A percentile compares a stretch with the other conserved stretches of the same genome.
phyloP scores from a whole-genome alignment of 1,140 invertebrate genomes.

The Aphelenchoides fujianensis region DNA sequence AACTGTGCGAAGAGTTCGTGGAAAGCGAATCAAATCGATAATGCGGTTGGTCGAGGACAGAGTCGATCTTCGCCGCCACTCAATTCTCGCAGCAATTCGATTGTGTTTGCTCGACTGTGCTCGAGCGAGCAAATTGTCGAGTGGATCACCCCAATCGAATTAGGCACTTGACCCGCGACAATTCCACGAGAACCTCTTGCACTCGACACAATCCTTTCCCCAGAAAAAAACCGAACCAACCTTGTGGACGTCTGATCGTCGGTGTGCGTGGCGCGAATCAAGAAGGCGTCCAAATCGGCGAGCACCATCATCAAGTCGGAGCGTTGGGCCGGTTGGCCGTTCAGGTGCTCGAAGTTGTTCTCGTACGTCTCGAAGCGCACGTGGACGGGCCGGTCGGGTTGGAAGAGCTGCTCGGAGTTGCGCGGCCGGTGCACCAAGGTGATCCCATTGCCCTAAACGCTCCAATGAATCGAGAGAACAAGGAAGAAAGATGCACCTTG shows the following conservation, averaged over 20 bases:
- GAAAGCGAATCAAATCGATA: too few species aligned
- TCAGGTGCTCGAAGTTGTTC: constrained; percentile 74
- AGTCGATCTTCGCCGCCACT: too few species aligned
- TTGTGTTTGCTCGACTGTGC: too few species aligned
- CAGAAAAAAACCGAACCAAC: constrained; percentile 41
- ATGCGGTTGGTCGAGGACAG: too few species aligned
- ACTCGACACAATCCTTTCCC: too few species aligned
- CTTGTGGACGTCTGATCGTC: constrained; percentile 54
- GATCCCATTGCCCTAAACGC: constrained; percentile 56
- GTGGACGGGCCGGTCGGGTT: constrained; percentile 48
- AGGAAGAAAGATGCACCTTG: constrained; percentile 32
- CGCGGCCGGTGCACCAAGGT: constrained; percentile 55
- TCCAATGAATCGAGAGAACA: constrained; percentile 11
- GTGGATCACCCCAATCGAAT: too few species aligned
- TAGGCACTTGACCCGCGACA: too few species aligned
- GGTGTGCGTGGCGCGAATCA: constrained; percentile 86
- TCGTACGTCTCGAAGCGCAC: constrained; percentile 59
- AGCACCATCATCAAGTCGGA: constrained; percentile 87
- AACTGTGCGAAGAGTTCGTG: too few species aligned
- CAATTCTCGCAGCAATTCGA: too few species aligned
- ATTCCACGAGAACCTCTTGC: too few species aligned
- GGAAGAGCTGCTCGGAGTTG: constrained; percentile 49
- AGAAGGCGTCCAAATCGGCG: constrained; percentile 79
- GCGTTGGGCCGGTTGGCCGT: constrained; percentile 76
- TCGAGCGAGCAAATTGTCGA: too few species aligned